Percentiles rank a stretch among this genome's conserved stretches.
Evolutionary conservation across 1,140 invertebrate genomes (phyloP).

Genomic region (Galendromus occidentalis): DNA sequence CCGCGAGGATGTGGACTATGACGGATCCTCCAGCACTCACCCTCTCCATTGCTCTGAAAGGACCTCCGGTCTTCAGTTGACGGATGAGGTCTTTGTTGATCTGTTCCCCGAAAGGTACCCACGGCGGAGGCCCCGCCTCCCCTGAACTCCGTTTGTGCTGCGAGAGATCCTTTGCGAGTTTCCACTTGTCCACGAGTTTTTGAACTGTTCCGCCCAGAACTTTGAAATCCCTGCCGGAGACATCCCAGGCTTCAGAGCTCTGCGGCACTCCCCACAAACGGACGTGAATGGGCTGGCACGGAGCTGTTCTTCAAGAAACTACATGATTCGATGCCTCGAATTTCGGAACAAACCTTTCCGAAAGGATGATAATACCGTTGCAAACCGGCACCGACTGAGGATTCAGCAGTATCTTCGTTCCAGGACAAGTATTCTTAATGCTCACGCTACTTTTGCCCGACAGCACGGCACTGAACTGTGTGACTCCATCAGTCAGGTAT

Average conservation of each 20-base stretch:
- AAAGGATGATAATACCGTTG: conserved; percentile 50
- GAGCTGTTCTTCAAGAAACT: too few species aligned
- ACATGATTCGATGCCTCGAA: too few species aligned
- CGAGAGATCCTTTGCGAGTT: conserved; percentile 49
- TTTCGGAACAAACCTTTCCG: conserved; percentile 25
- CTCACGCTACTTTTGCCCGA: conserved; percentile 25
- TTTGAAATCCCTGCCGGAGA: conserved; percentile 32
- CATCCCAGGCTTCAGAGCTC: too few species aligned
- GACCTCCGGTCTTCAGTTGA: conserved; percentile 38
- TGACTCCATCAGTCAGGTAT: conserved; percentile 60
- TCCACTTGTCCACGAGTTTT: conserved; percentile 70
- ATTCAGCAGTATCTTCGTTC: conserved; percentile 44
- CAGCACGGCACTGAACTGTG: conserved; percentile 52
- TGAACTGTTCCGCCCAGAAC: conserved; percentile 58
- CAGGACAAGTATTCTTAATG: conserved; percentile 48
- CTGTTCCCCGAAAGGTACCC: conserved; percentile 71
- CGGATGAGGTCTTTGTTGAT: conserved; percentile 34
- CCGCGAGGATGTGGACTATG: too few species aligned
- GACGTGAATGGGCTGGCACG: too few species aligned
- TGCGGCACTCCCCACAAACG: too few species aligned
- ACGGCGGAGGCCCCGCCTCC: conserved; percentile 49
- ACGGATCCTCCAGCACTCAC: conserved; percentile 17
- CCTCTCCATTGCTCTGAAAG: conserved; percentile 12
- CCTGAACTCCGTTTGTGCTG: conserved; percentile 33
- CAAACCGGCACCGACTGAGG: conserved; percentile 32